Conservation (phyloP, 2,113 vertebrate species). For the Vulpes ferrilata region DNA sequence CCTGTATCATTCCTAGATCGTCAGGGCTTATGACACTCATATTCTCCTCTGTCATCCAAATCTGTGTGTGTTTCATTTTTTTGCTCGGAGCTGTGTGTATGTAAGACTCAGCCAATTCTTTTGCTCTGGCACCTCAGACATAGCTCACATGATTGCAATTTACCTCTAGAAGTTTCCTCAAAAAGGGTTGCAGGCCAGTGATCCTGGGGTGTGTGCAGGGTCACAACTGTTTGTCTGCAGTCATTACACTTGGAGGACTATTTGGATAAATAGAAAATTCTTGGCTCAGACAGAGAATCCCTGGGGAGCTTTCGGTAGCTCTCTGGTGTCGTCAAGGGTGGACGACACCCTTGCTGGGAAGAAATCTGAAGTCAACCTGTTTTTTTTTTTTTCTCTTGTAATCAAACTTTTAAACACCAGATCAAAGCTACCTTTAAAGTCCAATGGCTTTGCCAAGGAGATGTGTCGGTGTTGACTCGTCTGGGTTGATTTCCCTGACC, state of each 20-base stretch:
- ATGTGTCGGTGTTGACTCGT: neutral
- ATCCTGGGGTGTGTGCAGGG: neutral
- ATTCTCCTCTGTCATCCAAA: neutral
- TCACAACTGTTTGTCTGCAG: neutral
- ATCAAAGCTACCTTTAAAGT: conserved; percentile 22
- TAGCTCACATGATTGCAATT: neutral
- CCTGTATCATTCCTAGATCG: neutral
- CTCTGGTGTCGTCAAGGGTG: conserved; percentile 5
- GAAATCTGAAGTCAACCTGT: neutral
- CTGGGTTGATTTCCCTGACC: neutral
- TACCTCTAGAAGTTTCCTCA: neutral
- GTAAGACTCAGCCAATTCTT: neutral
- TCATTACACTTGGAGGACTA: conserved; percentile 6
- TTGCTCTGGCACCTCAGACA: too few relatives aligned
- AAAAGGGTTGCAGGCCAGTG: neutral
- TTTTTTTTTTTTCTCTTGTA: neutral
- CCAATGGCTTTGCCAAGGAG: neutral
- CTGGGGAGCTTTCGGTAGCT: conserved; percentile 23
- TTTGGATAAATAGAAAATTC: conserved; percentile 56
- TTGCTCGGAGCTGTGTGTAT: neutral
- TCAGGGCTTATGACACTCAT: neutral
- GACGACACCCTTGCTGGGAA: neutral
- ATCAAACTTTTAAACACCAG: neutral
- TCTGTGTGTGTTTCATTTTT: neutral
- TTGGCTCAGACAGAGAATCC: neutral